Conservation (phyloP, 2,797 vertebrate genomes). For the Rhinophrynus dorsalis region DNA sequence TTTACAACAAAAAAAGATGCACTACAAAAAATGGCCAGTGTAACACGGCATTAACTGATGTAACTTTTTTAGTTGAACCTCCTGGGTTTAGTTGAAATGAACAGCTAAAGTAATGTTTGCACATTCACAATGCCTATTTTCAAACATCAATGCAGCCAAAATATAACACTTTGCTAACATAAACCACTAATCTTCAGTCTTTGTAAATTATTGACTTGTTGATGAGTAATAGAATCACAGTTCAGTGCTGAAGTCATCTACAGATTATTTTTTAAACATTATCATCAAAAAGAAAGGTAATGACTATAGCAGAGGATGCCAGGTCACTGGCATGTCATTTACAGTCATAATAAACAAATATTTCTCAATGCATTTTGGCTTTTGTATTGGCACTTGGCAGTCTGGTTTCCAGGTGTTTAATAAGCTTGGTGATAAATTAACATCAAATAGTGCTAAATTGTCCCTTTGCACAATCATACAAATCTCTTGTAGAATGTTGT, state of each 20-base stretch:
- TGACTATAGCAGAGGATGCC: background rate
- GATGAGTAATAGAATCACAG: conserved; percentile 14
- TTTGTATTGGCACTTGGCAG: conserved; percentile 30
- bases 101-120: conserved; percentile 11
- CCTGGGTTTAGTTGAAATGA: conserved; percentile 4
- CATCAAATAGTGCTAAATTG: conserved; percentile 22
- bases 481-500: conserved; percentile 21
- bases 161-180: conserved; percentile 27
- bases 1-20: no score
- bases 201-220: conserved; percentile 34
- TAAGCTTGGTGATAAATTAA: conserved; percentile 10
- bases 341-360: conserved; percentile 26
- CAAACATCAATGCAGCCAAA: conserved; percentile 9
- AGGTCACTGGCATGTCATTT: conserved; percentile 2
- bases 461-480: conserved; percentile 25
- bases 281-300: background rate
- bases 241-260: conserved; percentile 10
- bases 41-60: no score
- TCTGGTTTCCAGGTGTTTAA: conserved; percentile 22
- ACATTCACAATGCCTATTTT: conserved; percentile 10
- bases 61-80: background rate
- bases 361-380: conserved; percentile 17
- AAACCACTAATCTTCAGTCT: conserved; percentile 37
- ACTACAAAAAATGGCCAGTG: no score
- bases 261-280: conserved; percentile 5